Percentiles rank a stretch among this genome's conserved stretches.
These are phyloP conservation scores for Dexiosoma caninum DNA, from an alignment of 2,888 invertebrate species.

Conservation along the genomic window DNA sequence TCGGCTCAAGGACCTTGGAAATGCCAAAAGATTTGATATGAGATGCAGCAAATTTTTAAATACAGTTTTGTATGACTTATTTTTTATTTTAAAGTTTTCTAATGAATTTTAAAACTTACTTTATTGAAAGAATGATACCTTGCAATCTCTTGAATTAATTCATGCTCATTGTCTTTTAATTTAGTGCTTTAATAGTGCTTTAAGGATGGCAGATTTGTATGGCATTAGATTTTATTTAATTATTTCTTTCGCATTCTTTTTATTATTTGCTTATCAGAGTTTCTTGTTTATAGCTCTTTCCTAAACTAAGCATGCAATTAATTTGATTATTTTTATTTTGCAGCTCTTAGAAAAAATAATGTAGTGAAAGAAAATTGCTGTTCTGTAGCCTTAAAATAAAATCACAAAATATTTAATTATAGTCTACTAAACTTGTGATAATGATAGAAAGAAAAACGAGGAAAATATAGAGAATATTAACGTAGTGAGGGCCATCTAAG, in stretches of 20 bases:
- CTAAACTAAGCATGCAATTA: slow-evolving; percentile 43
- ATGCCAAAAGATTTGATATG: no score
- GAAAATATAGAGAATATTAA: background rate
- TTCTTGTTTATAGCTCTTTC: background rate
- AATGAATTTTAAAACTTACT: no score
- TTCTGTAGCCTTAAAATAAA: slow-evolving; percentile 22
- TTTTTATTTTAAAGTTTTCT: no score
- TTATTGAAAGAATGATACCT: no score
- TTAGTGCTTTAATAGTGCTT: no score
- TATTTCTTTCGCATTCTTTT: background rate
- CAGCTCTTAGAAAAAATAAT: slow-evolving; percentile 16
- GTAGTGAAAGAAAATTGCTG: background rate
- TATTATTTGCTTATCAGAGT: background rate
- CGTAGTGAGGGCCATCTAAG: background rate
- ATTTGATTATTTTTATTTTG: slow-evolving; percentile 48
- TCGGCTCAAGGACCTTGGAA: no score
- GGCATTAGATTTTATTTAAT: slow-evolving; percentile 22
- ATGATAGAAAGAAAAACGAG: background rate
- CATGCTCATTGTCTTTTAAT: background rate
- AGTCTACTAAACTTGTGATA: slow-evolving; percentile 23
- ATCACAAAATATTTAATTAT: slow-evolving; percentile 58
- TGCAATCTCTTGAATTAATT: no score
- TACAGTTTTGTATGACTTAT: no score
- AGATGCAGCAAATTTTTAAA: no score
- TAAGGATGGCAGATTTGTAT: background rate